Conservation (phyloP, 2,888 invertebrate genomes). For the Azorinus chamasolen region DNA sequence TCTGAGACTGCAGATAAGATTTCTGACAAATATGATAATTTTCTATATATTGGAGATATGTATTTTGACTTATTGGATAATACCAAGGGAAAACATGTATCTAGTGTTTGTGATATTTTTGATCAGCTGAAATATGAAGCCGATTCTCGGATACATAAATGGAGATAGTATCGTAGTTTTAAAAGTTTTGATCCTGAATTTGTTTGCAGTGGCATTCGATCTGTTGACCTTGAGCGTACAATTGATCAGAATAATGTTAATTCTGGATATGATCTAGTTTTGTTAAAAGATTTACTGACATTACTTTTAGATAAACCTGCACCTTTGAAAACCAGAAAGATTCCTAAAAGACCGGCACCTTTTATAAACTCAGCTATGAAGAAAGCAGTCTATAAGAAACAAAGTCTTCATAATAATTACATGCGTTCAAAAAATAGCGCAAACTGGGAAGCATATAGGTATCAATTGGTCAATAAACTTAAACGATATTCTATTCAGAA, state of each 20-base stretch:
- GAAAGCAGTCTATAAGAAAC: conserved; percentile 21
- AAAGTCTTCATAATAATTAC: conserved; percentile 12
- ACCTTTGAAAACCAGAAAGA: conserved; percentile 26
- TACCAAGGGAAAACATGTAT: conserved; percentile 3
- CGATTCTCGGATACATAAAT: not conserved
- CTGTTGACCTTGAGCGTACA: no score
- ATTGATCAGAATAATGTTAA: no score
- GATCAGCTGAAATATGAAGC: conserved; percentile 18
- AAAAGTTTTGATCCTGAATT: conserved; percentile 9
- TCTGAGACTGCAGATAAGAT: conserved; percentile 11
- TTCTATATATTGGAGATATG: conserved; percentile 21
- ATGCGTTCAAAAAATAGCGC: not conserved
- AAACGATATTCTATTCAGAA: conserved; percentile 12
- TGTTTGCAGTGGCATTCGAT: not conserved
- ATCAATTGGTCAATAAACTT: conserved; percentile 16
- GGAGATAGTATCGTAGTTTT: conserved; percentile 20
- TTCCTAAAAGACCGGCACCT: conserved; percentile 1
- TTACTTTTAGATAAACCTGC: conserved; percentile 37
- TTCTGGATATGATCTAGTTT: no score
- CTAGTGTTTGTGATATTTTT: conserved; percentile 29
- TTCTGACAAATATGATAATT: conserved; percentile 13
- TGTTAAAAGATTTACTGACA: conserved; percentile 1
- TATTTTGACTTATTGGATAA: conserved; percentile 22
- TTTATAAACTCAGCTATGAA: conserved; percentile 20
- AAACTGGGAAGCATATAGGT: conserved; percentile 29